Base-by-base conservation (phyloP, 2,797 vertebrate genomes). In the Argentina silus region DNA sequence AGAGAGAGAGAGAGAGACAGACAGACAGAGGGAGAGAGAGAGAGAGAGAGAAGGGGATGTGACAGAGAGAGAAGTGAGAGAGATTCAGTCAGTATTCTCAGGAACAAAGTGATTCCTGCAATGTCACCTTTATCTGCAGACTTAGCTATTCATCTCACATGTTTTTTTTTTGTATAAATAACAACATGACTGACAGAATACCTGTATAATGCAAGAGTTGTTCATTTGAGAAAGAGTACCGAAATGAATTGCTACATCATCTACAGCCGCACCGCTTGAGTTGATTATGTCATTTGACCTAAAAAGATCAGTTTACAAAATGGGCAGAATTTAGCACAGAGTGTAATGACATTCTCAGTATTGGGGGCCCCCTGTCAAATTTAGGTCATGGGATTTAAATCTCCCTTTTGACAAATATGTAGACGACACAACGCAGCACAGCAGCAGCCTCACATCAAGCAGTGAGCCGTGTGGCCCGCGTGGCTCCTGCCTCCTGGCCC, bases 301-400 rank as follows among this genome's bases (percentile, higher is more conserved):
- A 36, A 53, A 15, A 14, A 4, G 50, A 53, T 53, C 3, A 12
- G 12, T 6, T 53, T 53, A 53, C 17, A 59, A 79, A 7, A 2
- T 70, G 42, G 45, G 17, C 15, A 11, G 9, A 50, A 47, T 23
- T 17, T 1, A 11, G 48, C 17, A 10, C 17, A 61, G 45, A 67
- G n/a, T 14, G 55, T 48, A 43, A 42, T 19, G 45, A 15, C 56
- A 67, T 36, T 61, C 23, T 51, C 44, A 45, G 71, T 72, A 77
- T 66, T 69, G 61, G 3, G 0, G 74, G n/a, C n/a, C n/a, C 69
- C 80, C 42, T 21, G 19, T 76, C 76, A 80, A 76, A 86, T 83
- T 82, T 82, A 59, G 71, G 59, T 78, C 71, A 56, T 6, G 36
- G 10, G 65, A 75, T 36, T 79, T 69, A 81, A 77, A 79, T 70